These are phyloP conservation scores for Brachionus koreanus DNA, from an alignment of 1,140 invertebrate species.

Conservation along the genomic window DNA sequence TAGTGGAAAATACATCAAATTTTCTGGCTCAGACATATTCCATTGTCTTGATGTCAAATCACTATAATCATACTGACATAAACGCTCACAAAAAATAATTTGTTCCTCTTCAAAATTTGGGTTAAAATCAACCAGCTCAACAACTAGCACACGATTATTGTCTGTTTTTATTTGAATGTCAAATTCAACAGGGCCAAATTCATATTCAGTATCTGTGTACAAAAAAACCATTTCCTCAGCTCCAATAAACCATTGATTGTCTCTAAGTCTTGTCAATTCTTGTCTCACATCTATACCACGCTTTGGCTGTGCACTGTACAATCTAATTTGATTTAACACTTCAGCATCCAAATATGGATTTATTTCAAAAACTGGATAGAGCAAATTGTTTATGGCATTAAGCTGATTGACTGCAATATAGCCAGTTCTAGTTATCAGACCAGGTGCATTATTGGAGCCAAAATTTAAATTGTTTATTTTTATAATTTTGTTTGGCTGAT, in stretches of 20 bases:
- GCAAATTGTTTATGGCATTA: not conserved
- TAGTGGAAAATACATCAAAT: constrained; percentile 26
- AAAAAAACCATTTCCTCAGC: constrained; percentile 1
- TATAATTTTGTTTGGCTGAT: not conserved
- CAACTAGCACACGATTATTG: not conserved
- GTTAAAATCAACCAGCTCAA: constrained; percentile 42
- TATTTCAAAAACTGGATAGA: not conserved
- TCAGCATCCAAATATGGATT: constrained; percentile 1
- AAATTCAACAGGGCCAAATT: constrained; percentile 40
- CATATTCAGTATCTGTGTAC: constrained; percentile 31
- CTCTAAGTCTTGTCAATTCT: constrained; percentile 34
- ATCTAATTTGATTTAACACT: not conserved
- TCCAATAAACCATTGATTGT: constrained; percentile 40
- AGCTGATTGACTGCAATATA: constrained; percentile 15
- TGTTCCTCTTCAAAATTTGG: constrained; percentile 33
- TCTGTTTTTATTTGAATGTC: constrained; percentile 42
- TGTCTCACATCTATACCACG: not conserved
- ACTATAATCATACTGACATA: constrained; percentile 1
- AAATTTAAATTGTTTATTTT: constrained; percentile 33
- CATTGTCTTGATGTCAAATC: constrained; percentile 17
- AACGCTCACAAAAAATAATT: constrained; percentile 36
- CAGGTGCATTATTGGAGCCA: not conserved
- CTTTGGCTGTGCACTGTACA: not conserved
- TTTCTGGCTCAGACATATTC: constrained; percentile 7
- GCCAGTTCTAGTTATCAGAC: not conserved